Conservation (phyloP, 2,888 invertebrate species). For the Anoncus sp. region DNA sequence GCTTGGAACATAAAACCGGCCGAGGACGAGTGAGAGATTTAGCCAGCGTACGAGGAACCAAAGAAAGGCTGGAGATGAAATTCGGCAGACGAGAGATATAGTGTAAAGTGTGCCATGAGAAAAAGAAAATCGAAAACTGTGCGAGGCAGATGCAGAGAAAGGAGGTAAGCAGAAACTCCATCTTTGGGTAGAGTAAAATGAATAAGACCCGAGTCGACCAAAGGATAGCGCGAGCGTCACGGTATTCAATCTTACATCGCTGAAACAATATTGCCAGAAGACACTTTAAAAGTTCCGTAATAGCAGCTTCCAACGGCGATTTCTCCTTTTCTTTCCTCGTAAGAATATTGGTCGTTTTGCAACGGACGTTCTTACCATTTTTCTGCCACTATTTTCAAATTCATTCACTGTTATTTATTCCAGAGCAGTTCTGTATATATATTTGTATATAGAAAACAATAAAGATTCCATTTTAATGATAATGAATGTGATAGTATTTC, state of each 20-base stretch:
- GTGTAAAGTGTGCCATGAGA: conserved; percentile 15
- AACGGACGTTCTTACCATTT: conserved; percentile 6
- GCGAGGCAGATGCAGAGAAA: not conserved
- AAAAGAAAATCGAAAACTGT: conserved; percentile 47
- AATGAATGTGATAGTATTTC: too few species aligned
- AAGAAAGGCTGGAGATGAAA: conserved; percentile 3
- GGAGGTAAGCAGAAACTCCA: conserved; percentile 11
- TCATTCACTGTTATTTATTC: not conserved
- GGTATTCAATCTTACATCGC: conserved; percentile 69
- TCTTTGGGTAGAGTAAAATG: conserved; percentile 35
- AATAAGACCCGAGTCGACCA: conserved; percentile 30
- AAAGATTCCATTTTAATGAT: too few species aligned
- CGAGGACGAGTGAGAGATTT: not conserved
- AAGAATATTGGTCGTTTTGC: not conserved
- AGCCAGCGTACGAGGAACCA: not conserved
- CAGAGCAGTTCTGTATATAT: not conserved
- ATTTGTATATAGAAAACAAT: too few species aligned
- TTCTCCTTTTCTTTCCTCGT: conserved; percentile 41
- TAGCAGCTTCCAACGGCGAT: conserved; percentile 61
- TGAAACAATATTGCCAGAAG: conserved; percentile 73
- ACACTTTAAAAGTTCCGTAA: conserved; percentile 75
- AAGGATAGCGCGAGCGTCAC: conserved; percentile 32
- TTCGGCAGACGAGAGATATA: conserved; percentile 8
- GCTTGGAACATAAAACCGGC: not conserved
- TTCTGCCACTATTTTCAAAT: conserved; percentile 2